These are phyloP conservation scores for Atta texana DNA, from an alignment of 1,140 invertebrate species.

Conservation along the genomic window DNA sequence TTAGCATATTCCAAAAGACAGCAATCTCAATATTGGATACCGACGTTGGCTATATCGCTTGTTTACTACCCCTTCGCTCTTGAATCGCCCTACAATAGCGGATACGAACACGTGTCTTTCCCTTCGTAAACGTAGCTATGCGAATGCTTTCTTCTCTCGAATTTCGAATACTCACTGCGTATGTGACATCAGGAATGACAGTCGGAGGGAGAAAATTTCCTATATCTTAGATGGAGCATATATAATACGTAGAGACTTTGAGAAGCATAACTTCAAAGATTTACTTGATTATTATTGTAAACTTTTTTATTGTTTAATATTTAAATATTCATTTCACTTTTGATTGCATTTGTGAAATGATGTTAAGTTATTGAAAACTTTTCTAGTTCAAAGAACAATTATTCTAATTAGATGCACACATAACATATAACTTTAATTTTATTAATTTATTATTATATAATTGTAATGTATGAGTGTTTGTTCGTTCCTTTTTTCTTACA, in stretches of 20 bases:
- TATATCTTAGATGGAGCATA: neutral
- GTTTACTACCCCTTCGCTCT: conserved; percentile 82
- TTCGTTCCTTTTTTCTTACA: neutral
- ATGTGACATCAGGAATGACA: conserved; percentile 55
- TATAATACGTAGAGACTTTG: neutral
- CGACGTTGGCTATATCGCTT: conserved; percentile 82
- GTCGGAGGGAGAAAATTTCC: conserved; percentile 21
- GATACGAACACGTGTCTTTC: conserved; percentile 79
- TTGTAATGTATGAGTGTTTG: neutral
- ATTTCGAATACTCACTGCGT: conserved; percentile 67
- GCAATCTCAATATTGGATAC: conserved; percentile 87
- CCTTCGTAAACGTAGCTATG: conserved; percentile 62
- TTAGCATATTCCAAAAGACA: conserved; percentile 86
- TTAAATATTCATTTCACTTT: neutral
- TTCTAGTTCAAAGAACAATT: neutral
- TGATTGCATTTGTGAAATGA: neutral
- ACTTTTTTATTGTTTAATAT: neutral
- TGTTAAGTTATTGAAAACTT: neutral
- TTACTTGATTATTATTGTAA: neutral
- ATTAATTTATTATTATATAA: conserved; percentile 4
- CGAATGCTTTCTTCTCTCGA: conserved; percentile 76
- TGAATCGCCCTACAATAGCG: conserved; percentile 71
- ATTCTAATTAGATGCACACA: neutral
- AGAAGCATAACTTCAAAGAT: neutral
- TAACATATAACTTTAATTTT: neutral